Base-by-base conservation (phyloP, 2,797 vertebrate genomes). In the Rhyacichthys aspro region DNA sequence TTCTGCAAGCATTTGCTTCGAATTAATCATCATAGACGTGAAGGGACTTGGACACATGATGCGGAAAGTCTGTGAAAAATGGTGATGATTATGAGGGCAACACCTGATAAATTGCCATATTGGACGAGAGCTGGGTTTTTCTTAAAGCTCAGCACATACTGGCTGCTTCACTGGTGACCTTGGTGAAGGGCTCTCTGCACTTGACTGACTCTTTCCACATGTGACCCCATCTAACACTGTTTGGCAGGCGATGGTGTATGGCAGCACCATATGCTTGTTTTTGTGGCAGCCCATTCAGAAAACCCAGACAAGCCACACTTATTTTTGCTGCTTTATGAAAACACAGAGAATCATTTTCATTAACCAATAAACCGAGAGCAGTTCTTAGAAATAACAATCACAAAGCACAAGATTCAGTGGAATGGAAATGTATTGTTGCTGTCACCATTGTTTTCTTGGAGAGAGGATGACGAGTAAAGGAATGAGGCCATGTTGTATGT, bases 11-110 rank as follows among this genome's bases (percentile, higher is more conserved):
- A 34, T 54, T 58, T 43, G 74, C 39, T 18, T 10, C n/a, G 50
- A 70, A 88, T 89, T 82, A 84, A 90, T 89, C 89, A 86, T 73
- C 64, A 55, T 9, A 38, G 74, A 75, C 47, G 39, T 72, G 73
- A 61, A 69, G 69, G 63, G 66, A 68, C 70, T 62, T 63, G 61
- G 67, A 82, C 69, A 69, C 38, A 43, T 76, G 72, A 74, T 71
- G 78, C 16, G 57, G 70, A 80, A 81, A 56, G n/a, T 46, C 63
- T 23, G 50, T 84, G 80, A 89, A 77, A 80, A 83, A 86, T 75
- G 62, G 62, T 12, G 49, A 74, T 65, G 41, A 81, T 84, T 76
- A 76, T 65, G 56, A 76, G 68, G 71, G 75, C 74, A 71, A 64
- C 73, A 70, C 54, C 80, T 81, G 74, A 80, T 79, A 69, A 79